These are phyloP conservation scores for Micromussa lordhowensis DNA, from an alignment of 92 coral and sea anemone species.

Conservation along the genomic window DNA sequence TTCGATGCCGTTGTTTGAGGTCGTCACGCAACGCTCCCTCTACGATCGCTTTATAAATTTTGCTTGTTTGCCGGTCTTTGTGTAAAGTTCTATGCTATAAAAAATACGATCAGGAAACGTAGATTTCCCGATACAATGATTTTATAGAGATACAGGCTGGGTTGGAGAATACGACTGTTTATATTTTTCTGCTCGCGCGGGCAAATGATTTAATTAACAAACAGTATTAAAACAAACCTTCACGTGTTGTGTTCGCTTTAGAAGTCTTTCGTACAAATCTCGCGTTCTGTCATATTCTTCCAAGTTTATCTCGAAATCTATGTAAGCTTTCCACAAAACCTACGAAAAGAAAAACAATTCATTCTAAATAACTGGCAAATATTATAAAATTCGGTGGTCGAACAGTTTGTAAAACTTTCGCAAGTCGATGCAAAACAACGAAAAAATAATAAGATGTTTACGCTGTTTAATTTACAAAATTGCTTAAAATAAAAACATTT, in stretches of 20 bases:
- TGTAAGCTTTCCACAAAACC: conserved; percentile 99
- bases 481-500: neutral
- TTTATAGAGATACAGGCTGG: too few species aligned
- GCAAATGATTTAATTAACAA: too few species aligned
- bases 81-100: too few species aligned
- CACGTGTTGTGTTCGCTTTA: conserved; percentile 93
- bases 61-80: too few species aligned
- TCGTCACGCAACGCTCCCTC: too few species aligned
- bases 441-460: neutral
- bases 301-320: conserved; percentile 96
- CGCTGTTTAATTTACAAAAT: neutral
- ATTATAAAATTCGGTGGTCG: neutral
- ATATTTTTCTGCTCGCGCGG: too few species aligned
- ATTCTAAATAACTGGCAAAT: neutral
- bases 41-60: too few species aligned
- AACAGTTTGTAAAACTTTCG: neutral
- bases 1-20: too few species aligned
- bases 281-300: conserved; percentile 92
- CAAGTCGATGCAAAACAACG: neutral
- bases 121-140: too few species aligned
- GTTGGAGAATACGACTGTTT: too few species aligned
- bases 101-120: too few species aligned
- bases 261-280: conserved; percentile 91
- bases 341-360: conserved; percentile 15
- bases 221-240: conserved; percentile 88